A percentile compares a stretch with the other conserved stretches of the same genome.
These are phyloP conservation scores for Heterocephalus glaber DNA, from an alignment of 2,113 vertebrate species.

Conservation along the genomic window DNA sequence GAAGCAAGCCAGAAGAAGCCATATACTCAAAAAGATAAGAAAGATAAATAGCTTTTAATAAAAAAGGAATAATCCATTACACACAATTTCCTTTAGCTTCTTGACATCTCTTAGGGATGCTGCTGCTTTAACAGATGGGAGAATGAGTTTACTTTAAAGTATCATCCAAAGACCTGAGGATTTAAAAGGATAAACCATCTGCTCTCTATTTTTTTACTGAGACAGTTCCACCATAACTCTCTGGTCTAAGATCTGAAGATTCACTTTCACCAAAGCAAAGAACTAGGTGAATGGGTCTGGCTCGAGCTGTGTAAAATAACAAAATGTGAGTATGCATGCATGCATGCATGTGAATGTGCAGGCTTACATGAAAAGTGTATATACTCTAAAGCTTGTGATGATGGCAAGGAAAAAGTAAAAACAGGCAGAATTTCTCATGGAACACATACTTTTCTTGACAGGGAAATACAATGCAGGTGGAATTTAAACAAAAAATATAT, in stretches of 20 bases:
- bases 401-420: neutral
- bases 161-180: neutral
- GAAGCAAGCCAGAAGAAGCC: conserved; percentile 20
- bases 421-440: neutral
- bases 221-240: neutral
- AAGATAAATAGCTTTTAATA: conserved; percentile 66
- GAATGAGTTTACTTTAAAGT: neutral
- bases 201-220: neutral
- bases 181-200: neutral
- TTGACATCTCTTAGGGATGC: neutral
- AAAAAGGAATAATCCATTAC: neutral
- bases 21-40: conserved; percentile 38
- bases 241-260: neutral
- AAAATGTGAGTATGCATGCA: neutral
- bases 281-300: neutral
- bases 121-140: neutral
- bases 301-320: neutral
- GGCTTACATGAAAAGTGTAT: neutral
- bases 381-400: neutral
- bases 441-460: neutral
- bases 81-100: conserved; percentile 32
- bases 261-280: neutral
- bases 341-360: neutral
- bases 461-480: neutral
- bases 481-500: neutral